A percentile compares a stretch with the other conserved stretches of the same genome.
Conservation (phyloP, 2,113 vertebrate genomes). For the Hippolais icterina region DNA sequence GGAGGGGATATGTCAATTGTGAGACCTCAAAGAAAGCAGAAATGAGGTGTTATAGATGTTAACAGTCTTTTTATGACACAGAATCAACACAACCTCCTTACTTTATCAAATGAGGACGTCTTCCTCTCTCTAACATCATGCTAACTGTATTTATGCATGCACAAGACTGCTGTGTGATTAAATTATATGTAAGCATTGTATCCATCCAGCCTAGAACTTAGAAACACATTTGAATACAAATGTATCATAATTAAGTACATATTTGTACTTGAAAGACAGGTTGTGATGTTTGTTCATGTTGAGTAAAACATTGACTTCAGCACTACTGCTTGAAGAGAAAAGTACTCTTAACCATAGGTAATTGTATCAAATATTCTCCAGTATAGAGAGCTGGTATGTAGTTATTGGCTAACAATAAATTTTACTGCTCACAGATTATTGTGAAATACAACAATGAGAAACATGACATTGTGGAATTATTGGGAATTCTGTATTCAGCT, state of each 20-base stretch:
- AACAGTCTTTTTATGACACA: neutral
- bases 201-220: neutral
- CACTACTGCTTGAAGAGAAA: neutral
- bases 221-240: neutral
- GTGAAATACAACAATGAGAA: neutral
- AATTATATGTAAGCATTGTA: neutral
- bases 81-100: neutral
- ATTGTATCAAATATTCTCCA: neutral
- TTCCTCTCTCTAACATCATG: neutral
- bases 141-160: neutral
- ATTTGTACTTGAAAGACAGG: neutral
- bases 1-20: neutral
- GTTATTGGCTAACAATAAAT: neutral
- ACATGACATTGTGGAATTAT: neutral
- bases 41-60: neutral
- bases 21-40: neutral
- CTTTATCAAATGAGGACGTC: neutral
- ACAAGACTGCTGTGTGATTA: neutral
- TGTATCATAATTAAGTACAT: neutral
- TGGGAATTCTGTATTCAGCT: neutral
- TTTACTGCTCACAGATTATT: neutral
- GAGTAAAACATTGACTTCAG: conserved; percentile 16
- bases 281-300: neutral
- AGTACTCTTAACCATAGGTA: neutral
- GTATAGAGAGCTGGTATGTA: neutral